Base-by-base conservation (phyloP, 2,113 vertebrate species). In the Ibidorhyncha struthersii region DNA sequence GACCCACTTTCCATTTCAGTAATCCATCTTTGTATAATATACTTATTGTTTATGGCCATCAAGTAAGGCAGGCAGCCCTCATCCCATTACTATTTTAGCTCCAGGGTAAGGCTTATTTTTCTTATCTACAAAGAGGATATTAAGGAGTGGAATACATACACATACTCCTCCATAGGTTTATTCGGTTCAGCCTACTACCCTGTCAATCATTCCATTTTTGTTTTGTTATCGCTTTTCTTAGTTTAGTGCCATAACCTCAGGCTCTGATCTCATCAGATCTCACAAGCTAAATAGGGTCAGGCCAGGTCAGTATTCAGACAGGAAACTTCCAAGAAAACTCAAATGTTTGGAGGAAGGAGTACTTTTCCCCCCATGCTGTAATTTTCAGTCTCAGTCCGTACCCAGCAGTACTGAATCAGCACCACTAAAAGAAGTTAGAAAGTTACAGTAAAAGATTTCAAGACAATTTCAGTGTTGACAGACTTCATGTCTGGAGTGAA, bases 51-150 rank as follows among this genome's bases (percentile, higher is more conserved):
- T 96, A 83, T 62, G 92, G 89, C 82, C 96, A 96, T 96, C 89
- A 96, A 96, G 89, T 40, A 66, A 91, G 92, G 85, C 81, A 90
- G 84, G 66, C 89, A 96, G 96, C 94, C 95, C 95, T 97, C 96
- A 96, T 97, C 95, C 93, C 94, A 95, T 97, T 97, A 95, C 96
- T 96, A 45, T 86, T 94, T 96, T 96, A 87, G 96, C 97, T 90
- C 43, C 78, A 74, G 96, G 97, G 77, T 82, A 82, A 95, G 92
- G 96, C 97, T 98, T 98, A 97, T 97, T 97, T 98, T 97, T 97
- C 96, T 98, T 98, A 97, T 97, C 97, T 97, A 86, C 77, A 80
- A 95, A 96, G 92, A 96, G 82, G 93, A 95, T 97, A 97, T 97
- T 96, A 95, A 86, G 80, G 56, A 96, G 79, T 81, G 85, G 97